These are phyloP conservation scores for Pipistrellus pygmaeus DNA, from an alignment of 2,797 vertebrate genomes.

Conservation along the genomic window DNA sequence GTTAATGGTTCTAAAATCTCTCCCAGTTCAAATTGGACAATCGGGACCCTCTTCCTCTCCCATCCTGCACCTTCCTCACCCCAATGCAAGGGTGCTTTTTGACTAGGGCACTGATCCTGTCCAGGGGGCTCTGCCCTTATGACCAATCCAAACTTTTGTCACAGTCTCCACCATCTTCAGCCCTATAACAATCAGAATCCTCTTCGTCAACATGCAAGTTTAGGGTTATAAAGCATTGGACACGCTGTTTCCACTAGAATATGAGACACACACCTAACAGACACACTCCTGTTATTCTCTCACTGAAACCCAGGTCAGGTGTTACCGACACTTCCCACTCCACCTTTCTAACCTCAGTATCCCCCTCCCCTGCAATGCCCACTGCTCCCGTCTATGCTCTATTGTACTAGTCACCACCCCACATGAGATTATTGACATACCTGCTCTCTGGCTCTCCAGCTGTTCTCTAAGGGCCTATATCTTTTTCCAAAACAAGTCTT, in stretches of 20 bases:
- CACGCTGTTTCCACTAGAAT: background rate
- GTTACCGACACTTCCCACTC: background rate
- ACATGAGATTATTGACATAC: too few species aligned
- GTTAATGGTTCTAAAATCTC: background rate
- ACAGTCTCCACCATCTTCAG: background rate
- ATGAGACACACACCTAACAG: background rate
- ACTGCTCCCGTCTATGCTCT: background rate
- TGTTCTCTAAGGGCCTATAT: background rate
- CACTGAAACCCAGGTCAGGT: background rate
- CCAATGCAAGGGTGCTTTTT: background rate
- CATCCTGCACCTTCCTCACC: background rate
- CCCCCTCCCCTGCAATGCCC: background rate
- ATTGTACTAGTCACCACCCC: background rate
- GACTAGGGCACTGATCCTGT: background rate
- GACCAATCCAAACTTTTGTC: background rate
- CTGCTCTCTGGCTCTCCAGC: background rate
- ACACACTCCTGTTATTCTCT: background rate
- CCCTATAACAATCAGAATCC: background rate
- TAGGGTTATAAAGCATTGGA: background rate
- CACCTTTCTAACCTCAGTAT: rapidly evolving
- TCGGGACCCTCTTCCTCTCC: too few species aligned
- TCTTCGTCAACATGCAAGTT: background rate
- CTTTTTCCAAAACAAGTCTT: background rate
- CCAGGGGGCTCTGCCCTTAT: background rate
- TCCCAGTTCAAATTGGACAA: background rate